Conservation (phyloP, 2,797 vertebrate species). For the Spheniscus humboldti region DNA sequence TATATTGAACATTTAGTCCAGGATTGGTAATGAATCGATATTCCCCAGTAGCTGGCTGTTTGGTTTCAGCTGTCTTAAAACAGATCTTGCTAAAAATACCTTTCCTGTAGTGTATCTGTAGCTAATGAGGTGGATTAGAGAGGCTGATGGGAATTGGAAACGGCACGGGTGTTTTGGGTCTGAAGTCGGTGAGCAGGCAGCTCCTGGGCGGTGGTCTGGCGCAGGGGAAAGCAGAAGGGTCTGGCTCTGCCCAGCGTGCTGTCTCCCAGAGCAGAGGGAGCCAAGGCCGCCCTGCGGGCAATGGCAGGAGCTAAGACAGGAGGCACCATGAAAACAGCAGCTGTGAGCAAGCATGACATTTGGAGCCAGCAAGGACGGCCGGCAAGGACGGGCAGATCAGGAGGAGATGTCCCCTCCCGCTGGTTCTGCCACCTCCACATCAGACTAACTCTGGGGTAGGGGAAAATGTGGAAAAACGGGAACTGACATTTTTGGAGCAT, state of each 20-base stretch:
- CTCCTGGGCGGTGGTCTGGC: fast-evolving
- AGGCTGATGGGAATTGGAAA: slow-evolving; percentile 5
- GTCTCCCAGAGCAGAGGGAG: fast-evolving
- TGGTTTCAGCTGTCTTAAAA: slow-evolving; percentile 53
- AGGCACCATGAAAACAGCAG: not conserved
- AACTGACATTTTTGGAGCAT: fast-evolving
- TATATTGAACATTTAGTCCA: slow-evolving; percentile 14
- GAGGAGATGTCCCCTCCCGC: not conserved
- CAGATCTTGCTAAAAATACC: slow-evolving; percentile 61
- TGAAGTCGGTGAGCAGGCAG: not conserved
- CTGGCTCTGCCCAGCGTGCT: fast-evolving
- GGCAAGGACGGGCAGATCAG: not conserved
- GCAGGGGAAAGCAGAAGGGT: not conserved
- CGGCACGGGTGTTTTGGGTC: not conserved
- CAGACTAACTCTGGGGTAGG: not conserved
- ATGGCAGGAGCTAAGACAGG: not conserved
- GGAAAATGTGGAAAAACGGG: not conserved
- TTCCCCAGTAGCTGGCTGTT: slow-evolving; percentile 31
- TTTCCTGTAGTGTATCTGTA: slow-evolving; percentile 46
- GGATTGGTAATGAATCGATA: slow-evolving; percentile 58
- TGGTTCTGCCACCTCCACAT: not conserved
- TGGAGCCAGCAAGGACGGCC: not conserved
- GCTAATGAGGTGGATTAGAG: slow-evolving; percentile 39
- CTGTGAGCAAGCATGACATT: not conserved
- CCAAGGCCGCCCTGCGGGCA: not conserved